phyloP scores from a whole-genome alignment of 2,113 vertebrate genomes.

The Cavia porcellus region DNA sequence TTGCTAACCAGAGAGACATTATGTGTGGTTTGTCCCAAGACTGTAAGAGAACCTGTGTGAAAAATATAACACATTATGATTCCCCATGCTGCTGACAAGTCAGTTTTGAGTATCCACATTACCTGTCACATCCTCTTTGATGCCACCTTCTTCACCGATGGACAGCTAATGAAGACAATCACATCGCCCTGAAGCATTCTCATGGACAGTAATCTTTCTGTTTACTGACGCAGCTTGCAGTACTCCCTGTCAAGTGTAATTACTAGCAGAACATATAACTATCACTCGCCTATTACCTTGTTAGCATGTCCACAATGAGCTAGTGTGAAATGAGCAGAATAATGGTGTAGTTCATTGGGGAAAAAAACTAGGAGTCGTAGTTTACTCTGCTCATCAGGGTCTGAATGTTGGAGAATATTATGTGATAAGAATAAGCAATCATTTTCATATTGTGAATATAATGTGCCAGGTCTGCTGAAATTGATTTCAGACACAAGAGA shows the following conservation, averaged over 20 bases:
- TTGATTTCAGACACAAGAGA: constrained; percentile 62
- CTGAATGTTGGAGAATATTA: constrained; percentile 42
- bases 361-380: neutral
- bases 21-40: neutral
- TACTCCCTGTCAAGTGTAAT: constrained; percentile 51
- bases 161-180: constrained; percentile 53
- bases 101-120: neutral
- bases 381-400: neutral
- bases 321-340: constrained; percentile 28
- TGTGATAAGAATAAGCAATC: constrained; percentile 48
- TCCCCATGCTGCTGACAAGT: neutral
- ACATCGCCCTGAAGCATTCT: neutral
- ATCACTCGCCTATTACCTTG: constrained; percentile 43
- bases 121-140: neutral
- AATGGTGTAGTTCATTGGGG: neutral
- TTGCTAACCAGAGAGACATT: constrained; percentile 50
- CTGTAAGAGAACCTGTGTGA: accelerated
- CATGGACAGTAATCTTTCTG: neutral
- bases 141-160: neutral
- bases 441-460: constrained; percentile 57
- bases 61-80: neutral
- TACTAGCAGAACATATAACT: constrained; percentile 48
- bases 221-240: constrained; percentile 32
- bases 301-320: constrained; percentile 6
- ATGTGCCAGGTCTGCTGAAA: neutral